Conservation (phyloP, 2,113 vertebrate species). For the Paralichthys olivaceus region DNA sequence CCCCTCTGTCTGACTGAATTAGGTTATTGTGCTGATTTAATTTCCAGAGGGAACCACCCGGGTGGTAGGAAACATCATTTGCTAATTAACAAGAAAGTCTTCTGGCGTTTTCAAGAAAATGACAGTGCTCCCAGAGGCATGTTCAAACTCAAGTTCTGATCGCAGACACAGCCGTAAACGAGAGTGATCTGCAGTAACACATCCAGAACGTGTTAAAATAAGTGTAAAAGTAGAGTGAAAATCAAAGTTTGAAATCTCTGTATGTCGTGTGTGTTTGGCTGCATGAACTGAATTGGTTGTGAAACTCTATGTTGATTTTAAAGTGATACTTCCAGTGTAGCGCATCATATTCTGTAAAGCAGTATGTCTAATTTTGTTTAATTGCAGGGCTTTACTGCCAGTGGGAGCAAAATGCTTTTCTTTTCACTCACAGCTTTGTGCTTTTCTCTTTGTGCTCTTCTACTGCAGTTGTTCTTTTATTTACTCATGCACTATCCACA, state of each 20-base stretch:
- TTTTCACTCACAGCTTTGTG: background rate
- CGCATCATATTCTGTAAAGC: background rate
- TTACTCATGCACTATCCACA: slow-evolving; percentile 5
- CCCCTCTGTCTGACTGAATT: slow-evolving; percentile 65
- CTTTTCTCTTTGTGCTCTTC: background rate
- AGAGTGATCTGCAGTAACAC: slow-evolving; percentile 8
- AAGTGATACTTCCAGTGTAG: background rate
- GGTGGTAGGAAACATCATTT: slow-evolving; percentile 66
- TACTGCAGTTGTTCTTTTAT: slow-evolving; percentile 1
- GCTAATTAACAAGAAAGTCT: slow-evolving; percentile 78
- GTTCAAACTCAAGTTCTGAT: slow-evolving; percentile 55
- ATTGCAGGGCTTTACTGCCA: background rate
- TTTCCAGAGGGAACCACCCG: slow-evolving; percentile 73
- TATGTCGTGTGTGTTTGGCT: slow-evolving; percentile 6
- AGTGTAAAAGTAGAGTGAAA: background rate
- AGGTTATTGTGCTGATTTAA: slow-evolving; percentile 77
- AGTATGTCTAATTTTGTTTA: background rate
- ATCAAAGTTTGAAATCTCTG: background rate
- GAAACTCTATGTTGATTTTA: background rate
- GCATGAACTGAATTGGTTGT: background rate
- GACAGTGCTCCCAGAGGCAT: slow-evolving; percentile 49
- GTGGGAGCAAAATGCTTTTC: background rate
- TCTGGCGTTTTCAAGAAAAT: slow-evolving; percentile 68
- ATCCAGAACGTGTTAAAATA: background rate
- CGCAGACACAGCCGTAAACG: slow-evolving; percentile 62